These are phyloP conservation scores for Poeciliopsis gracilis DNA, from an alignment of 2,797 vertebrate species.

Conservation along the genomic window DNA sequence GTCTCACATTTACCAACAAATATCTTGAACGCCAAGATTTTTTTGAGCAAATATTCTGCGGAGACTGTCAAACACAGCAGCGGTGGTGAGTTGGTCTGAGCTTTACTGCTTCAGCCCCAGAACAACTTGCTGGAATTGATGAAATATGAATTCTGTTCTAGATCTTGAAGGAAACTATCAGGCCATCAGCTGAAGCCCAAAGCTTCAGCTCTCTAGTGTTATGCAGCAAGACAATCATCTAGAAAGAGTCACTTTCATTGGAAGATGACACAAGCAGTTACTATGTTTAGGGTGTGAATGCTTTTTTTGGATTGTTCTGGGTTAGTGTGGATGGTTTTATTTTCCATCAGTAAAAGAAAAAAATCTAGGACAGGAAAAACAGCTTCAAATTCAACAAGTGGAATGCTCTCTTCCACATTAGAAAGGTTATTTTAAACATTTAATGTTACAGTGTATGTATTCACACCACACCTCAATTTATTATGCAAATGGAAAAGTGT, in stretches of 20 bases:
- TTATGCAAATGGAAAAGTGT: constrained; percentile 28
- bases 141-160: background rate
- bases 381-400: constrained; percentile 8
- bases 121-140: background rate
- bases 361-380: background rate
- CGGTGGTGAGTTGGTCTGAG: background rate
- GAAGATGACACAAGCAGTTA: background rate
- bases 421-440: background rate
- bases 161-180: background rate
- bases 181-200: background rate
- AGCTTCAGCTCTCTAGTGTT: background rate
- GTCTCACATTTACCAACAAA: background rate
- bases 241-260: background rate
- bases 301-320: background rate
- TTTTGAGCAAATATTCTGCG: background rate
- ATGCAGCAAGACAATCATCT: background rate
- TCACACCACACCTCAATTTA: constrained; percentile 8
- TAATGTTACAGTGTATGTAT: constrained; percentile 2
- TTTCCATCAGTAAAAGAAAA: background rate
- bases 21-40: background rate
- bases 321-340: background rate
- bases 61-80: background rate
- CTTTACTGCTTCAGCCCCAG: background rate
- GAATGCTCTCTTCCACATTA: background rate
- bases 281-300: background rate